phyloP scores from a whole-genome alignment of 2,888 invertebrate species.

The Nomada fabriciana region DNA sequence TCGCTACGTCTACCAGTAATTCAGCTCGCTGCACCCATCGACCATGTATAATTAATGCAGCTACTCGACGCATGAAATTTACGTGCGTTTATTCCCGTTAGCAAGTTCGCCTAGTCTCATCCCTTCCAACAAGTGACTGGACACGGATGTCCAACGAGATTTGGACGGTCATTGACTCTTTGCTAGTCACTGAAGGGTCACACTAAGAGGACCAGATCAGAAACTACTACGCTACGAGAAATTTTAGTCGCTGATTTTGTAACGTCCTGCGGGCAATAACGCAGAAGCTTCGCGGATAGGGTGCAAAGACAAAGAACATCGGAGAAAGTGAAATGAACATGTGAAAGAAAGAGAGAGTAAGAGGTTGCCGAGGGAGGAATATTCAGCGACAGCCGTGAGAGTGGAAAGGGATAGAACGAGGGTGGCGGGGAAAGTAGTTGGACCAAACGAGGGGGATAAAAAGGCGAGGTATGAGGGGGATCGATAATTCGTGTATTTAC shows the following conservation, averaged over 20 bases:
- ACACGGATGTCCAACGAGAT: conserved; percentile 69
- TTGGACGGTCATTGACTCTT: conserved; percentile 76
- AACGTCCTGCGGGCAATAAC: conserved; percentile 45
- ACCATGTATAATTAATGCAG: conserved; percentile 42
- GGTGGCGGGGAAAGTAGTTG: too few species aligned
- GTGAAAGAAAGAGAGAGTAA: conserved; percentile 27
- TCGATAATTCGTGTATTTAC: conserved; percentile 83
- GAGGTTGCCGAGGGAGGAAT: conserved; percentile 20
- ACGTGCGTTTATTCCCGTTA: conserved; percentile 66
- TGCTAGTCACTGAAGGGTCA: conserved; percentile 66
- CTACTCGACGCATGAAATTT: conserved; percentile 48
- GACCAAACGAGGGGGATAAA: conserved; percentile 32
- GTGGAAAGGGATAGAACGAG: conserved; percentile 37
- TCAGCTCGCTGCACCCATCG: not conserved
- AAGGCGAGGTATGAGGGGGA: conserved; percentile 51
- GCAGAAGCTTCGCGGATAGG: conserved; percentile 49
- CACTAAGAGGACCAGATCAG: conserved; percentile 47
- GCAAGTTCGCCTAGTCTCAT: conserved; percentile 45
- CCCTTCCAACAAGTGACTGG: conserved; percentile 63
- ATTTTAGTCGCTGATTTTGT: conserved; percentile 28
- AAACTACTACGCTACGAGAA: conserved; percentile 13
- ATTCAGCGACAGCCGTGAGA: conserved; percentile 16
- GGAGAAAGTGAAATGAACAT: conserved; percentile 43
- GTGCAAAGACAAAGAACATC: conserved; percentile 52
- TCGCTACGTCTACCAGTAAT: not conserved